These are phyloP conservation scores for Agrochola lota DNA, from an alignment of 2,888 invertebrate genomes.

Conservation along the genomic window DNA sequence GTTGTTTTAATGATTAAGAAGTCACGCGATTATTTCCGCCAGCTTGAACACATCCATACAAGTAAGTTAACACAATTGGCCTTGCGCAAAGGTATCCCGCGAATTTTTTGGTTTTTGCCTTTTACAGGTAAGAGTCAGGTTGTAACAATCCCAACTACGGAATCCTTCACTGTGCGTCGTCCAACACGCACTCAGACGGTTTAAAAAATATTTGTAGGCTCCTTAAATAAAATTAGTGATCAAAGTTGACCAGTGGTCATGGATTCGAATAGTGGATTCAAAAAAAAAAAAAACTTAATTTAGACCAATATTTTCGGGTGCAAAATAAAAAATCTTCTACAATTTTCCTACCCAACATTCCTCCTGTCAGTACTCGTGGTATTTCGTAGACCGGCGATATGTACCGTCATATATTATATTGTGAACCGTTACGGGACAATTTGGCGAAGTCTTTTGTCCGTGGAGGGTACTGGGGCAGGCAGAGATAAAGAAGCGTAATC, in stretches of 20 bases:
- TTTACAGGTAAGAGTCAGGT: no score
- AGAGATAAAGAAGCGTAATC: conserved; percentile 68
- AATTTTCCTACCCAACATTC: background rate
- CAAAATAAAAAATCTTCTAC: background rate
- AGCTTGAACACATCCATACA: no score
- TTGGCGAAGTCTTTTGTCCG: conserved; percentile 47
- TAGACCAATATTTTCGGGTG: background rate
- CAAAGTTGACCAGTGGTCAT: background rate
- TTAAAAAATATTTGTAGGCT: no score
- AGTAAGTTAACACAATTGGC: no score
- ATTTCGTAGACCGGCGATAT: conserved; percentile 12
- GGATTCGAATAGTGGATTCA: background rate
- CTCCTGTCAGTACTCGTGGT: background rate
- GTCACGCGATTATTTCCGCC: no score
- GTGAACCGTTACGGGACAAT: conserved; percentile 38
- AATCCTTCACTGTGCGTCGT: background rate
- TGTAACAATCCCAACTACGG: background rate
- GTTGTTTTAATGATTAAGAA: no score
- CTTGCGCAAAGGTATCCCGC: no score
- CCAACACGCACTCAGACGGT: background rate
- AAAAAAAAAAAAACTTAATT: background rate
- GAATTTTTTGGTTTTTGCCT: no score
- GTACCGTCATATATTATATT: conserved; percentile 41
- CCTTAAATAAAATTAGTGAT: no score
- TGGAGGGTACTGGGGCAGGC: conserved; percentile 47